phyloP scores from a whole-genome alignment of 2,888 invertebrate species.

The Sarcophaga subvicina region DNA sequence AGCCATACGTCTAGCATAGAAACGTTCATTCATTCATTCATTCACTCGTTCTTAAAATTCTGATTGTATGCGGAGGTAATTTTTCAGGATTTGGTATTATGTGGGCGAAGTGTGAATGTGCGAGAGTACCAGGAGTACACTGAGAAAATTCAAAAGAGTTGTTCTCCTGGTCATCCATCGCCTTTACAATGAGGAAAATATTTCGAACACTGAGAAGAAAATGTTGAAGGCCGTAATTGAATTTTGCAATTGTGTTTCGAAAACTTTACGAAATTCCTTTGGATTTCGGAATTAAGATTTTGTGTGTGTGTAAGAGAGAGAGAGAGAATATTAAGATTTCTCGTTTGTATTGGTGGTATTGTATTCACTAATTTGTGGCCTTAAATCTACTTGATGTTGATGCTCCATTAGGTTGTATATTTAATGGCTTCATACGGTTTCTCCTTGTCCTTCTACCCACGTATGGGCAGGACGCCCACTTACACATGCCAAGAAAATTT shows the following conservation, averaged over 20 bases:
- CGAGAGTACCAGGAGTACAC: neutral
- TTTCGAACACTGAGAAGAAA: neutral
- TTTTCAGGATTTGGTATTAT: conserved; percentile 15
- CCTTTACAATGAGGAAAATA: neutral
- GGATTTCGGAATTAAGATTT: neutral
- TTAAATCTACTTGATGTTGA: conserved; percentile 1
- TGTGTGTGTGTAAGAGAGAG: no score
- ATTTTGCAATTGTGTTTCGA: neutral
- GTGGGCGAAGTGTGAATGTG: neutral
- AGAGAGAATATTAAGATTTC: neutral
- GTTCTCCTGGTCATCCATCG: neutral
- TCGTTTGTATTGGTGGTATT: conserved; percentile 30
- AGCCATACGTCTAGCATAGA: conserved; percentile 18
- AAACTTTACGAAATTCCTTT: neutral
- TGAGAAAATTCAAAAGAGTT: neutral
- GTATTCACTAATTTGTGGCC: conserved; percentile 37
- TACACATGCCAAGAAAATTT: neutral
- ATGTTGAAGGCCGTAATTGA: neutral
- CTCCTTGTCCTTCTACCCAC: neutral
- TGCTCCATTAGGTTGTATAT: conserved; percentile 28
- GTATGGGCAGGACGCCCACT: neutral
- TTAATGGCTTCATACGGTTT: conserved; percentile 31
- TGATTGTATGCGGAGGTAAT: conserved; percentile 35
- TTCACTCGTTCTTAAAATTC: neutral
- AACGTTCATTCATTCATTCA: conserved; percentile 1